Conservation (phyloP, 2,797 vertebrate genomes). For the Loriculus beryllinus region DNA sequence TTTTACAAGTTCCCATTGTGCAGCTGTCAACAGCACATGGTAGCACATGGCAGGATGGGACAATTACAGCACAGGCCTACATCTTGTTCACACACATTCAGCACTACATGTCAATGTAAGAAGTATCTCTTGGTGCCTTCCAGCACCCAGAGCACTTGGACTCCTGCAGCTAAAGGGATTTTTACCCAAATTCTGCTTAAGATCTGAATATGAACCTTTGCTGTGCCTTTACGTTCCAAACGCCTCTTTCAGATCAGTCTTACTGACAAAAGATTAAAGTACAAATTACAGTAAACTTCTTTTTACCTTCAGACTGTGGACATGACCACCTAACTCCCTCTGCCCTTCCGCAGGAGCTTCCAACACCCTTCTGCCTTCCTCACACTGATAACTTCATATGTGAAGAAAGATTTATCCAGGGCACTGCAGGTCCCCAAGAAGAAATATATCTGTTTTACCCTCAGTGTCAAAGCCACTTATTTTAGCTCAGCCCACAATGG, state of each 20-base stretch:
- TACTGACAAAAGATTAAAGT: neutral
- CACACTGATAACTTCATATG: fast-evolving
- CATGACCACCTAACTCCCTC: fast-evolving
- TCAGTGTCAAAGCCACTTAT: neutral
- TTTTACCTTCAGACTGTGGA: neutral
- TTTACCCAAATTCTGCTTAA: neutral
- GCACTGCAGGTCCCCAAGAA: neutral
- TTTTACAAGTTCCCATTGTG: neutral
- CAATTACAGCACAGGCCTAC: neutral
- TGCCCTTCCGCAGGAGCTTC: neutral
- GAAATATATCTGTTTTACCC: neutral
- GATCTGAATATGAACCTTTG: neutral
- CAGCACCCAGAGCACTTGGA: neutral
- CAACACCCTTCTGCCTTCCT: neutral
- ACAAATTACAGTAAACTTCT: neutral
- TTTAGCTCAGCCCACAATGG: neutral
- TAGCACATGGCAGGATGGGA: neutral
- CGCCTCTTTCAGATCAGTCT: neutral
- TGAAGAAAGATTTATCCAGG: neutral
- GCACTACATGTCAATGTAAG: fast-evolving
- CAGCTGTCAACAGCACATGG: neutral
- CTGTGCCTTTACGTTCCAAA: neutral
- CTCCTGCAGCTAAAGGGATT: neutral
- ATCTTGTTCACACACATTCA: neutral
- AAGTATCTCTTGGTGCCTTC: neutral